Evolutionary conservation across 2,888 invertebrate species (phyloP), one percentile per base, ranked within the genome.

Genomic region (Meiosimyza platycephala): DNA sequence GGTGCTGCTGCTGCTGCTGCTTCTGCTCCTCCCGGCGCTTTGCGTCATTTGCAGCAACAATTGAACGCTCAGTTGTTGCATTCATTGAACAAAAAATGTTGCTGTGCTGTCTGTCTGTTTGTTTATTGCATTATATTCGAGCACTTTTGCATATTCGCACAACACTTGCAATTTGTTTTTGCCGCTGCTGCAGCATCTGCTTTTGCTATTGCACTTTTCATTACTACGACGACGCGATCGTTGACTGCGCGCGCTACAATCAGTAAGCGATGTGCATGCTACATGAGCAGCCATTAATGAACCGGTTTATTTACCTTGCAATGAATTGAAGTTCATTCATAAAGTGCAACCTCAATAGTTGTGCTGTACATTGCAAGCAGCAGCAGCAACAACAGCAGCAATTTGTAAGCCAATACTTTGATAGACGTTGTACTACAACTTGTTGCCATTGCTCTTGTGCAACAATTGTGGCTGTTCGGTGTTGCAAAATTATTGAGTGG

Each of bases 271-370:
- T 55, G 48, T 62, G 59, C 33, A 22, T 9, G 18, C n/a, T n/a
- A 18, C 16, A 54, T 13, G 54, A 18, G 57, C 13, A 22, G 71
- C 73, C 77, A 73, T 74, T 75, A 73, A 76, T 73, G 74, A 78
- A 78, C 78, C 78, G 77, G 78, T 78, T 78, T 78, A 70, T 75
- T 78, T 75, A 76, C 77, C 78, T 78, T 76, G 78, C 74, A 69
- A 71, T 76, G 71, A 76, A 74, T 72, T 73, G 74, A 74, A 76
- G 74, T 78, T 77, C 78, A 78, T 78, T 78, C 78, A 78, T 78
- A 76, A 78, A 66, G 60, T 54, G 54, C 72, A 40, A 63, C 63
- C 54, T 51, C 54, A 63, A 48, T 16, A 18, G 13, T 18, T 18
- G 11, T 18, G 22, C 28, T 50, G 22, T 28, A 18, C 50, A 55